Evolutionary conservation across 2,113 vertebrate genomes (phyloP).

Genomic region (Eulemur macaco): DNA sequence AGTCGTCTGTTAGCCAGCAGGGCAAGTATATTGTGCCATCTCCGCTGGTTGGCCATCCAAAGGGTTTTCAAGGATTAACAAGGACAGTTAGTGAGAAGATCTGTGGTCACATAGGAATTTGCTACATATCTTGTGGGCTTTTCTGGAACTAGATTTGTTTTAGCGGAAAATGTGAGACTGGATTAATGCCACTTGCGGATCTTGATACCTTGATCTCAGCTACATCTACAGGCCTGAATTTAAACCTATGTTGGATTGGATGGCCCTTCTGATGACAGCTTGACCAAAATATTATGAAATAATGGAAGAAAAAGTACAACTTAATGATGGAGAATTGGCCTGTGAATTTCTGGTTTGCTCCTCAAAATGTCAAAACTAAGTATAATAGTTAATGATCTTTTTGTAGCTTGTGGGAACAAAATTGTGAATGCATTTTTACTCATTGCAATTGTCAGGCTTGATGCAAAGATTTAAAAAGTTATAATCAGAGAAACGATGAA

Average conservation of each 20-base stretch:
- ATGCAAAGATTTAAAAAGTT: slow-evolving; percentile 22
- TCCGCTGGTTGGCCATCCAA: background rate
- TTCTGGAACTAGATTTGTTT: slow-evolving; percentile 64
- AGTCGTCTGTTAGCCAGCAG: background rate
- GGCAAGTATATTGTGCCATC: background rate
- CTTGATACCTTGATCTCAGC: slow-evolving; percentile 43
- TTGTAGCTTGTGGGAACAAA: background rate
- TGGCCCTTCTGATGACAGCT: slow-evolving; percentile 37
- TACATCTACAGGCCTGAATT: background rate
- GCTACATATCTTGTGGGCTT: slow-evolving; percentile 65
- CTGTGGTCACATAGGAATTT: slow-evolving; percentile 55
- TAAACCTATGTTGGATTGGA: slow-evolving; percentile 26
- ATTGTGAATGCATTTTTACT: background rate
- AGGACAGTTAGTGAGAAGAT: slow-evolving; percentile 51
- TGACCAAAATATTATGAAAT: slow-evolving; percentile 59
- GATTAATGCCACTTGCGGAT: slow-evolving; percentile 33
- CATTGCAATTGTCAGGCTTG: background rate
- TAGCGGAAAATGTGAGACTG: slow-evolving; percentile 60
- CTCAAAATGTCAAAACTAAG: slow-evolving; percentile 56
- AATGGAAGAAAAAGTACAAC: slow-evolving; percentile 63
- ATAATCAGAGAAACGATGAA: background rate
- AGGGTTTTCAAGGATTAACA: slow-evolving; percentile 48
- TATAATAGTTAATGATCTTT: slow-evolving; percentile 18
- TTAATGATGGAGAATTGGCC: slow-evolving; percentile 60
- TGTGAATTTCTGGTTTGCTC: slow-evolving; percentile 42